A percentile compares a stretch with the other conserved stretches of the same genome.
These are phyloP conservation scores for Stichopus chloronotus DNA, from an alignment of 35 echinoderm and acorn worm species.

Conservation along the genomic window DNA sequence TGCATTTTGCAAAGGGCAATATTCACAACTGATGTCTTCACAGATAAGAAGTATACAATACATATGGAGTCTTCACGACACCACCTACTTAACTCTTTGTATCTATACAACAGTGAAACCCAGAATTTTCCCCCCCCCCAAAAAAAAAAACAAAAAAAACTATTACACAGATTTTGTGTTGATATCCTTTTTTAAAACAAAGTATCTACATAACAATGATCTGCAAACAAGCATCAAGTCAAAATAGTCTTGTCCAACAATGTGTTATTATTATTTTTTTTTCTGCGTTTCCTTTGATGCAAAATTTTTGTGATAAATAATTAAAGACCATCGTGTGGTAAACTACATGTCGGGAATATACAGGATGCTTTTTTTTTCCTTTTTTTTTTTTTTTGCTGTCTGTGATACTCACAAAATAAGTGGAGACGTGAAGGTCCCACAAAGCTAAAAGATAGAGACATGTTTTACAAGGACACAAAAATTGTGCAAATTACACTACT, in stretches of 20 bases:
- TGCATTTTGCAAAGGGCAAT: conserved; percentile 35
- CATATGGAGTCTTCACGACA: not conserved
- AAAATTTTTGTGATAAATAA: not conserved
- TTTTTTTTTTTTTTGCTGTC: no score
- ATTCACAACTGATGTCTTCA: conserved; percentile 48
- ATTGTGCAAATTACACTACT: not conserved
- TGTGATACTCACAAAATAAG: conserved; percentile 16
- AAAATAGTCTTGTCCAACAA: not conserved
- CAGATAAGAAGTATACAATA: conserved; percentile 44
- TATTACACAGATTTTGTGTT: conserved; percentile 39
- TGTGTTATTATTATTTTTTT: not conserved
- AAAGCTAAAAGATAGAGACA: conserved; percentile 17
- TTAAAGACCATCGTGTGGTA: not conserved
- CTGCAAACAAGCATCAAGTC: conserved; percentile 11
- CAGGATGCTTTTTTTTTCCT: conserved; percentile 18
- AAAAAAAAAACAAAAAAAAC: not conserved
- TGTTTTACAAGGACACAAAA: not conserved
- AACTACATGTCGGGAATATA: conserved; percentile 23
- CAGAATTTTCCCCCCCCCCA: not conserved
- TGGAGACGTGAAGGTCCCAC: not conserved
- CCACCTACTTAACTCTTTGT: conserved; percentile 6
- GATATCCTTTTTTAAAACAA: not conserved
- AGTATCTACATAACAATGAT: conserved; percentile 44
- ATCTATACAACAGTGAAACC: conserved; percentile 29
- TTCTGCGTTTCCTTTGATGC: not conserved